Evolutionary conservation across 2,888 invertebrate genomes (phyloP).

Genomic region (Polydrusus pterygomalis): DNA sequence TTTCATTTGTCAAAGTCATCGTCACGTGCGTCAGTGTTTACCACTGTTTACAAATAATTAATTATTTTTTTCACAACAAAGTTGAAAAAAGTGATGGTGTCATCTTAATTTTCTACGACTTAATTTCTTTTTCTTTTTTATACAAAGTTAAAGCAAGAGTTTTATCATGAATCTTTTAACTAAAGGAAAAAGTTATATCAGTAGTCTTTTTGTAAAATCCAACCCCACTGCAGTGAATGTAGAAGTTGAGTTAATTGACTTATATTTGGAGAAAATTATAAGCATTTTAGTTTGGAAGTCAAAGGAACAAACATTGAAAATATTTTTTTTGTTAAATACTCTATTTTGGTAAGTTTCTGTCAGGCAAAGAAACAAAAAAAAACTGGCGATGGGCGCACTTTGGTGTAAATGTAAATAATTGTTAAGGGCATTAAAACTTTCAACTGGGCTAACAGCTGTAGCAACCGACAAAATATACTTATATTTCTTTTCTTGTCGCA

Average conservation of each 20-base stretch:
- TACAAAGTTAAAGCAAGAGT: neutral
- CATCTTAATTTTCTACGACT: neutral
- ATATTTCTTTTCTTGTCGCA: too few relatives aligned
- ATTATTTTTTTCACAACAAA: neutral
- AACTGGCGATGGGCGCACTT: neutral
- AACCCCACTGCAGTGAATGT: neutral
- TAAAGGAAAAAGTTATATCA: conserved; percentile 9
- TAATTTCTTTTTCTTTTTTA: neutral
- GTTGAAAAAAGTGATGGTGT: neutral
- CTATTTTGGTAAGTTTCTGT: conserved; percentile 69
- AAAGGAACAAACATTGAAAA: conserved; percentile 65
- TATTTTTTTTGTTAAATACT: conserved; percentile 68
- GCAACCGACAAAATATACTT: too few relatives aligned
- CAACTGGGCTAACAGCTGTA: too few relatives aligned
- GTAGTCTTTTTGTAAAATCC: conserved; percentile 9
- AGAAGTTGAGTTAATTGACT: conserved; percentile 56
- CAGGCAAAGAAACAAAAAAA: neutral
- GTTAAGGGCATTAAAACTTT: too few relatives aligned
- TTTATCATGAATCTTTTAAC: conserved; percentile 2
- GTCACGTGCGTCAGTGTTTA: conserved; percentile 15
- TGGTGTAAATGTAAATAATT: too few relatives aligned
- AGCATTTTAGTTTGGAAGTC: conserved; percentile 70
- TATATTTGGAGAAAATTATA: conserved; percentile 64
- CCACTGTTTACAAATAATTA: neutral
- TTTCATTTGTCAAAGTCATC: conserved; percentile 18